These are phyloP conservation scores for Epinephelus malabaricus DNA, from an alignment of 2,797 vertebrate genomes.

Conservation along the genomic window DNA sequence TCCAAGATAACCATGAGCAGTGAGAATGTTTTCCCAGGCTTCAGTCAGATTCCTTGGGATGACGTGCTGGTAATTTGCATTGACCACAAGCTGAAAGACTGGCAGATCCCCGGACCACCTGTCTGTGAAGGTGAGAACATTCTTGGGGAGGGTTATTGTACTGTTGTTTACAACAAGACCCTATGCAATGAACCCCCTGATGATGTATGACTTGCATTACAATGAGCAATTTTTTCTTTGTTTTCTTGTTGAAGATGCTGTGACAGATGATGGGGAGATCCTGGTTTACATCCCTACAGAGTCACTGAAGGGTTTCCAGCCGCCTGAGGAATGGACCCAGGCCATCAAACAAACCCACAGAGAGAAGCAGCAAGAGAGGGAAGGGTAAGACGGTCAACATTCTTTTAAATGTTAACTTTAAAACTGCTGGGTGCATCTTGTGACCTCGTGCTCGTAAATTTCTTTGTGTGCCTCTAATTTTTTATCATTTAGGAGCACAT, in stretches of 20 bases:
- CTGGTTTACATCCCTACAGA: constrained; percentile 90
- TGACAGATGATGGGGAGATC: constrained; percentile 91
- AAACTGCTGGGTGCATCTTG: not conserved
- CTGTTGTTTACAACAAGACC: not conserved
- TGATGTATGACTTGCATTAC: not conserved
- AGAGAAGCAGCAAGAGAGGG: constrained; percentile 74
- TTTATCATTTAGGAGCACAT: too few relatives aligned
- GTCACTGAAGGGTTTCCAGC: constrained; percentile 84
- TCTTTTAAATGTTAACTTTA: not conserved
- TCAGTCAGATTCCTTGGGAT: constrained; percentile 92
- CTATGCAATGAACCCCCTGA: not conserved
- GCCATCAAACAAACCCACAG: constrained; percentile 87
- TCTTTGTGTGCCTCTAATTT: too few relatives aligned
- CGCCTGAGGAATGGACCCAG: constrained; percentile 89
- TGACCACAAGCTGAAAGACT: constrained; percentile 94
- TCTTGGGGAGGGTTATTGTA: not conserved
- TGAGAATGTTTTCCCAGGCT: constrained; percentile 66
- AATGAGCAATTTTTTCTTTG: not conserved
- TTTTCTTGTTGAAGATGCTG: constrained; percentile 83
- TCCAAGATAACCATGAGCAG: constrained; percentile 55
- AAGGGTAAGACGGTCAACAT: constrained; percentile 66
- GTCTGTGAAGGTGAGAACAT: constrained; percentile 83
- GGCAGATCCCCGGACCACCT: constrained; percentile 84
- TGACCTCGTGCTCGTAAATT: too few relatives aligned
- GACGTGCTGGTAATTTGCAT: constrained; percentile 90